Conservation (phyloP, 2,797 vertebrate species). For the Neosalanx taihuensis region DNA sequence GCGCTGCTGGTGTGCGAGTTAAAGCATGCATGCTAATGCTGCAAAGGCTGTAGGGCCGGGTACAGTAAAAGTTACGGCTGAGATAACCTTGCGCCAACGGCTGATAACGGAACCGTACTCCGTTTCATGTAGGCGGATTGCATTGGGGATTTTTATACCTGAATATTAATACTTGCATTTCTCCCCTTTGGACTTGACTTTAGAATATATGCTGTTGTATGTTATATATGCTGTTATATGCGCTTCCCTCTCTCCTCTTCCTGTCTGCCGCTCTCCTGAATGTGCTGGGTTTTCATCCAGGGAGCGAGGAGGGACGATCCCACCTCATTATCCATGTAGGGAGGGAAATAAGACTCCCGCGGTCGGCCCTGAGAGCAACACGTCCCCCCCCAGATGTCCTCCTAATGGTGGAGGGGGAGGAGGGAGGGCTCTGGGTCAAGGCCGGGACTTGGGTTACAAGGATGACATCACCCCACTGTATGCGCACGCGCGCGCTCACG, state of each 20-base stretch:
- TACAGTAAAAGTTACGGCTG: slow-evolving; percentile 26
- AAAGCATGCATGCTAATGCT: slow-evolving; percentile 33
- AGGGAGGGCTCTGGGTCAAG: slow-evolving; percentile 34
- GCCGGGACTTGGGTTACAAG: slow-evolving; percentile 46
- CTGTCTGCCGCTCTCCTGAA: not conserved
- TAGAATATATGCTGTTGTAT: not conserved
- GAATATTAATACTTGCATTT: not conserved
- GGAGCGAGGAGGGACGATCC: slow-evolving; percentile 48
- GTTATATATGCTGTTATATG: not conserved
- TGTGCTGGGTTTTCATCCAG: slow-evolving; percentile 38
- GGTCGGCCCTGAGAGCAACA: not conserved
- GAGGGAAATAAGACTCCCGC: slow-evolving; percentile 49
- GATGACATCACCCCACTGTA: slow-evolving; percentile 48
- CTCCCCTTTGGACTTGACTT: not conserved
- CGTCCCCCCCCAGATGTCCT: slow-evolving; percentile 17
- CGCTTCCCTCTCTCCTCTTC: not conserved
- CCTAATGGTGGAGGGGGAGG: too few species aligned
- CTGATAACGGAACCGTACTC: not conserved
- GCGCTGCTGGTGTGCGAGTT: slow-evolving; percentile 13
- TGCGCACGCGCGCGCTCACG: not conserved
- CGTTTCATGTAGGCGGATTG: too few species aligned
- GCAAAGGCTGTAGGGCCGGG: slow-evolving; percentile 22
- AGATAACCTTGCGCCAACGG: slow-evolving; percentile 23
- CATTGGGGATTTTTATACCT: too few species aligned
- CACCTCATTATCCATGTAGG: slow-evolving; percentile 58